Conservation (phyloP, 2,113 vertebrate species). For the Girardinichthys multiradiatus region DNA sequence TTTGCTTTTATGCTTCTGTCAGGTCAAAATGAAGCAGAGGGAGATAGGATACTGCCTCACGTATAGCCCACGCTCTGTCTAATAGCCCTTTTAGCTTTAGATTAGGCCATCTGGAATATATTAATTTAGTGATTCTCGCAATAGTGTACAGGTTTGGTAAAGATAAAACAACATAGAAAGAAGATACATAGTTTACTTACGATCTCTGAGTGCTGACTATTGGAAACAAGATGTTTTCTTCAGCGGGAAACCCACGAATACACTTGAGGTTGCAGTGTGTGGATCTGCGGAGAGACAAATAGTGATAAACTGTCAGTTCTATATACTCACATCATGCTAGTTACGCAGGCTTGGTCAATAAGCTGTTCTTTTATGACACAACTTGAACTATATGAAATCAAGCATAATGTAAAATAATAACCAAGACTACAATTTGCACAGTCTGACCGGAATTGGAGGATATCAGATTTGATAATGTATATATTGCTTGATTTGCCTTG, state of each 20-base stretch:
- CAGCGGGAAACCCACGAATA: constrained; percentile 39
- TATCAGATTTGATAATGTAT: too few relatives aligned
- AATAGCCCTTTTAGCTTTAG: constrained; percentile 19
- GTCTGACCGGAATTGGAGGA: too few relatives aligned
- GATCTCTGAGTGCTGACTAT: constrained; percentile 51
- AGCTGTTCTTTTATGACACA: neutral
- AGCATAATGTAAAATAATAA: neutral
- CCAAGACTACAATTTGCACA: neutral
- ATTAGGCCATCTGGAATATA: constrained; percentile 14
- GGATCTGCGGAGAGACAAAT: constrained; percentile 59
- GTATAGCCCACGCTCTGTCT: constrained; percentile 4
- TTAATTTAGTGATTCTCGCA: neutral
- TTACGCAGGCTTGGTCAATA: neutral
- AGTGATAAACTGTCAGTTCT: constrained; percentile 22
- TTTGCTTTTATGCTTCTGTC: constrained; percentile 24
- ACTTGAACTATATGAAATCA: neutral
- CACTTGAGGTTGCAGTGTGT: constrained; percentile 35
- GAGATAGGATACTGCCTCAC: constrained; percentile 17
- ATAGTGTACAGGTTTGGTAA: neutral
- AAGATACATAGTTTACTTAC: constrained; percentile 62
- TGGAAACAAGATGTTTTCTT: constrained; percentile 37
- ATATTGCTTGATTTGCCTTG: too few relatives aligned
- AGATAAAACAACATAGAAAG: constrained; percentile 2
- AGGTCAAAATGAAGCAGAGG: constrained; percentile 26
- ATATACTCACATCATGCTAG: neutral